Evolutionary conservation across 92 coral and sea anemone species (phyloP), one percentile per base, ranked within the genome.

Genomic region (Ricordea florida): DNA sequence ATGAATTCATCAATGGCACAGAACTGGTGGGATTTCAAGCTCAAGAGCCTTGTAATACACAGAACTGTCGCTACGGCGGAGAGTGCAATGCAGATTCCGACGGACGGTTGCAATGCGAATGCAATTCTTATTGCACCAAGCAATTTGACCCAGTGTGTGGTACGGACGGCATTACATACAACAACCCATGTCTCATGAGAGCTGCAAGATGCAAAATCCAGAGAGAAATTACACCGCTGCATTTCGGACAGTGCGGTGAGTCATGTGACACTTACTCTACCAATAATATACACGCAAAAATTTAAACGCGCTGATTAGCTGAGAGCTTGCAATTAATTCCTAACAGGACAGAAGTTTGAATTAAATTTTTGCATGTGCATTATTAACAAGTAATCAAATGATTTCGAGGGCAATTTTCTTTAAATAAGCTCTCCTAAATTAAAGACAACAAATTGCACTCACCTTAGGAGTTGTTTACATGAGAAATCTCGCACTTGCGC

Each of bases 71-170:
- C 41, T 91, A 72, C 31, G 93, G 90, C 3, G 97, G 90, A 1
- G 82, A 43, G 30, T 91, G 97, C 15, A 69, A 21, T 6, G 69
- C 58, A 23, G 87, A 82, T 24, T 35, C 81, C 15, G 69, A 41
- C 66, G 90, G 97, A 0, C 57, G 38, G 6, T 69, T 78, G 2
- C 64, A 66, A 32, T 91, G 97, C 42, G 79, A 58, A 36, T 91
- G 97, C 52, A 44, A 27, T 7, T 23, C 62, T 48, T 46, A 61
- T 11, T 91, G 97, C 25, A 66, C 96, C 41, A 61, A 74, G 69
- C 92, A 94, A 17, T 82, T 88, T 51, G 89, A 88, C n/a, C 98
- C 98, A 0, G 93, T 94, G 2, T 94, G 98, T 32, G 98, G 99
- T 18, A 88, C 98, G 23, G 97, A 96, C 40, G 96, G 88, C n/a